These are phyloP conservation scores for Tenualosa thibaudeaui DNA, from an alignment of 2,797 vertebrate genomes.

Conservation along the genomic window DNA sequence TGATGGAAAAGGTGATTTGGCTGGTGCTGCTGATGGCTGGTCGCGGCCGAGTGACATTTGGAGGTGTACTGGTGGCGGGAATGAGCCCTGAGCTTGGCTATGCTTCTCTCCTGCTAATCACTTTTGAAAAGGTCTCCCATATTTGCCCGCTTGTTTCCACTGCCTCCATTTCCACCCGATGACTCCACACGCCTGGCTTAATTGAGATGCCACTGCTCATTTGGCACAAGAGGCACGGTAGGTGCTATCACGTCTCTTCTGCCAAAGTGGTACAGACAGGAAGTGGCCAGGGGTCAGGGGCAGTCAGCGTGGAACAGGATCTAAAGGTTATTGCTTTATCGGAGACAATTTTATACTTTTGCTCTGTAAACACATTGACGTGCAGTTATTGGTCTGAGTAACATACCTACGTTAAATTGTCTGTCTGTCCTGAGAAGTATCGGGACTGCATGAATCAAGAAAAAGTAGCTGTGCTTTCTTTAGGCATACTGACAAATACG, in stretches of 20 bases:
- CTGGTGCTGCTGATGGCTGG: conserved; percentile 21
- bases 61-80: conserved; percentile 25
- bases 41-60: conserved; percentile 46
- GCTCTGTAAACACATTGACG: conserved; percentile 1
- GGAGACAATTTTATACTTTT: conserved; percentile 25
- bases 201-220: conserved; percentile 56
- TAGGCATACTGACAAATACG: background rate
- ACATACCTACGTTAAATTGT: background rate
- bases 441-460: background rate
- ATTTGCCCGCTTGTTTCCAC: conserved; percentile 26
- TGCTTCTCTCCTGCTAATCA: conserved; percentile 44
- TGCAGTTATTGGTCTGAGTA: background rate
- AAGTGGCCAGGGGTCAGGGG: conserved; percentile 41
- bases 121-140: conserved; percentile 55
- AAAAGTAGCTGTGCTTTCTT: background rate
- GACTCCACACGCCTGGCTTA: conserved; percentile 42
- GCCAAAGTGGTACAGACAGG: conserved; percentile 49
- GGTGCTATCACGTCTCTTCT: conserved; percentile 42
- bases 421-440: background rate
- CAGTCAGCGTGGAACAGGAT: background rate
- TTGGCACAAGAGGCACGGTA: conserved; percentile 38
- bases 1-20: background rate
- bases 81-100: conserved; percentile 34
- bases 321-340: conserved; percentile 30
- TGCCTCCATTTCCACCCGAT: conserved; percentile 33